These are phyloP conservation scores for Heliconius erato DNA, from an alignment of 2,888 invertebrate genomes.

Conservation along the genomic window DNA sequence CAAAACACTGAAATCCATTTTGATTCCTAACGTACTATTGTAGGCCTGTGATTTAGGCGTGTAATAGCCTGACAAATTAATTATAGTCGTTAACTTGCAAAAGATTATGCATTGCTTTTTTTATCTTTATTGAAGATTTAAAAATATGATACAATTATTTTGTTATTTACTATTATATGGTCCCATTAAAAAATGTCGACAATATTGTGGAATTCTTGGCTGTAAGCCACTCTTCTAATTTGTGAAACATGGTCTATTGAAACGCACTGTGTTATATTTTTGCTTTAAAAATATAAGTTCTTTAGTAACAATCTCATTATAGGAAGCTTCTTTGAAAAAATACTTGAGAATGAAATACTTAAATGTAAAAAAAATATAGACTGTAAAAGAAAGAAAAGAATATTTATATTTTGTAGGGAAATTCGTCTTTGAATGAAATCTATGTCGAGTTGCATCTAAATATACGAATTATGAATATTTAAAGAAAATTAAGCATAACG, in stretches of 20 bases:
- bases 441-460: not conserved
- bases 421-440: slow-evolving; percentile 2
- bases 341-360: slow-evolving; percentile 1
- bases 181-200: not conserved
- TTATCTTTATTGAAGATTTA: too few relatives aligned
- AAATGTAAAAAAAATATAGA: not conserved
- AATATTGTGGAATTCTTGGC: not conserved
- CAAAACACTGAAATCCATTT: too few relatives aligned
- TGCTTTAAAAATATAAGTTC: not conserved
- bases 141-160: too few relatives aligned
- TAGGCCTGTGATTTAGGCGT: too few relatives aligned
- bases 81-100: too few relatives aligned
- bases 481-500: not conserved
- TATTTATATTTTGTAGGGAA: not conserved
- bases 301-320: slow-evolving; percentile 28
- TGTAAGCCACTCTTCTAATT: slow-evolving; percentile 7
- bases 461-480: not conserved
- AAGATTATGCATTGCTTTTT: too few relatives aligned
- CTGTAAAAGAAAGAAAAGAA: not conserved
- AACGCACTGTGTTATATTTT: not conserved
- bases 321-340: slow-evolving; percentile 10
- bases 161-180: not conserved
- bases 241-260: not conserved
- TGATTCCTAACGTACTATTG: too few relatives aligned
- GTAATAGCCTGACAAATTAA: too few relatives aligned